Base-by-base conservation (phyloP, 2,888 invertebrate genomes). In the Dasypogon diadema region DNA sequence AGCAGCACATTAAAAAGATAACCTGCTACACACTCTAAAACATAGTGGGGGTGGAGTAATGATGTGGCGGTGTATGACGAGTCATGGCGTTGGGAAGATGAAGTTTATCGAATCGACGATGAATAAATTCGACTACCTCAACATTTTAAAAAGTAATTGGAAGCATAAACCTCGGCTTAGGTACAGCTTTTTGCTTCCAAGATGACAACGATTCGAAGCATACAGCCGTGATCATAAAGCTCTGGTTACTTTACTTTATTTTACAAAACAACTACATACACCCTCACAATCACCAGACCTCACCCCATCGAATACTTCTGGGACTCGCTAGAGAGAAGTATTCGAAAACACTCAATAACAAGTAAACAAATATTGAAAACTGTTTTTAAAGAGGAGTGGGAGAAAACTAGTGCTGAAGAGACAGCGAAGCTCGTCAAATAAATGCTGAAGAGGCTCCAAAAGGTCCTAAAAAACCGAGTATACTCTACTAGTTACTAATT, bases 251-350 rank as follows among this genome's bases (percentile, higher is more conserved):
- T 16, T 22, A 42, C n/a, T n/a, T 12, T 12, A 42, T 42, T 2
- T 22, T 24, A 21, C 22, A 55, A 55, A 55, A 22, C 55, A 55
- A 6, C 22, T 55, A 21, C 22, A 55, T 55, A 55, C 55, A 55
- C 55, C 16, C 51, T 18, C 55, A 55, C 55, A 55, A 22, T 55
- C 21, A 55, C 22, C 55, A 55, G 55, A 55, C 55, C 55, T 55
- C 21, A 55, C 10, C 55, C 22, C 55, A 55, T 55, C 21, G 55
- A 55, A 21, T 2, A 21, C 3, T 16, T 22, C 21, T 55, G 22
- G 55, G 21, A 55, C 22, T 55, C 21, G 16, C 55, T 22, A 55
- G 55, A 55, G 22, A 55, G 55, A 24, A 55, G n/a, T 3, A 22
- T 22, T 55, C 22, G 21, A 8, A 10, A 55, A 22, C 55, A 21